phyloP scores from a whole-genome alignment of 2,797 vertebrate species.

The Platalea minor region DNA sequence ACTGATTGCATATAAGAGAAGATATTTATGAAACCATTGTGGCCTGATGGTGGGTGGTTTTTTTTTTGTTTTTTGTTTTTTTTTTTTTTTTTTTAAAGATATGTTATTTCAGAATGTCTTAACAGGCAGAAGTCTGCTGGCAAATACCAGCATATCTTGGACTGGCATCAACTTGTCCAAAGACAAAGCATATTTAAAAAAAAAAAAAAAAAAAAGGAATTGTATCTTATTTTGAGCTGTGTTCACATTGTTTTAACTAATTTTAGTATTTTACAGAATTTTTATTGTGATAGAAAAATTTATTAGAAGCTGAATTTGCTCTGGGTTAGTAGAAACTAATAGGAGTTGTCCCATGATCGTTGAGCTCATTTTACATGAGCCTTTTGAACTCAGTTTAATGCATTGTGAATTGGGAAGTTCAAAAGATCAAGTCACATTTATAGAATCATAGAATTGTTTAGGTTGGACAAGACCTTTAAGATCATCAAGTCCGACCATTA shows the following conservation, averaged over 20 bases:
- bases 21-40: slow-evolving; percentile 10
- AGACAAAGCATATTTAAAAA: neutral
- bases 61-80: no score
- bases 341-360: neutral
- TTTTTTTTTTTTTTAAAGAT: neutral
- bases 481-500: no score
- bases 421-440: neutral
- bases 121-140: slow-evolving; percentile 4
- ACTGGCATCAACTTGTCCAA: neutral
- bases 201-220: neutral
- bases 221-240: neutral
- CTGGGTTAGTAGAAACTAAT: neutral
- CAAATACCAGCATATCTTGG: neutral
- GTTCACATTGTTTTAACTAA: neutral
- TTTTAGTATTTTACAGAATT: neutral
- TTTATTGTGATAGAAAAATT: neutral
- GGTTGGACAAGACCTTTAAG: no score
- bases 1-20: neutral
- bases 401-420: neutral
- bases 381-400: neutral
- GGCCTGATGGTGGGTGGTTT: neutral
- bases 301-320: neutral
- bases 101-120: neutral
- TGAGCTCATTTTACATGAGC: neutral
- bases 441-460: no score